A percentile compares a stretch with the other conserved stretches of the same genome.
phyloP scores from a whole-genome alignment of 2,797 vertebrate genomes.

The Tympanoctomys barrerae region DNA sequence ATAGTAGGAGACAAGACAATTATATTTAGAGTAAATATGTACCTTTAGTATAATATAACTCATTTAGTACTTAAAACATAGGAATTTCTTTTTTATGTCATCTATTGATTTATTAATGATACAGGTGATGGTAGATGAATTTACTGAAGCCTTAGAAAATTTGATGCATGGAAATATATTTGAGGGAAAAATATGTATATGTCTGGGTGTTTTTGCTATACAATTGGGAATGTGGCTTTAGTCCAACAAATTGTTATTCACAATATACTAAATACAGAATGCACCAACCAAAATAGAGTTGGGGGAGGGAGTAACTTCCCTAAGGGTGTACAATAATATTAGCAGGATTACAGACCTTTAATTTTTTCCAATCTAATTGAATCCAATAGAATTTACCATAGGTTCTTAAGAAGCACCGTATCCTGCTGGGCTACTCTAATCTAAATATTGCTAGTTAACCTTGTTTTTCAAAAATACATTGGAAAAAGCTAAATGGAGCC shows the following conservation, averaged over 20 bases:
- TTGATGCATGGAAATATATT: not conserved
- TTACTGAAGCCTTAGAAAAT: slow-evolving; percentile 59
- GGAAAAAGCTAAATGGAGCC: slow-evolving; percentile 74
- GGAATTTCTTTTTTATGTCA: slow-evolving; percentile 19
- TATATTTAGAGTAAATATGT: not conserved
- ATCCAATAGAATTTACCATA: slow-evolving; percentile 58
- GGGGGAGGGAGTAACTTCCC: slow-evolving; percentile 55
- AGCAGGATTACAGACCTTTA: slow-evolving; percentile 53
- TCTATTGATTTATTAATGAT: slow-evolving; percentile 18
- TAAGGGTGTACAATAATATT: slow-evolving; percentile 39
- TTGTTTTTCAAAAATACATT: slow-evolving; percentile 76
- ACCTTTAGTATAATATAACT: not conserved
- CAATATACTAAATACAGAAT: slow-evolving; percentile 62
- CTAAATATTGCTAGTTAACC: slow-evolving; percentile 72
- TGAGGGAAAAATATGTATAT: not conserved
- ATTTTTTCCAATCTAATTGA: slow-evolving; percentile 80
- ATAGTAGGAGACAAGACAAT: not conserved
- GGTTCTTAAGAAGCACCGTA: slow-evolving; percentile 63
- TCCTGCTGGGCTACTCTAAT: slow-evolving; percentile 68
- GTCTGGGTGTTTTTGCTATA: not conserved
- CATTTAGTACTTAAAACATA: slow-evolving; percentile 34
- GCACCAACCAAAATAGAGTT: slow-evolving; percentile 7
- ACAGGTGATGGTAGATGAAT: not conserved
- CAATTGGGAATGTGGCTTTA: not conserved
- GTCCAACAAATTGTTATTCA: slow-evolving; percentile 36